These are phyloP conservation scores for Austrolebias charrua DNA, from an alignment of 2,797 vertebrate genomes.

Conservation along the genomic window DNA sequence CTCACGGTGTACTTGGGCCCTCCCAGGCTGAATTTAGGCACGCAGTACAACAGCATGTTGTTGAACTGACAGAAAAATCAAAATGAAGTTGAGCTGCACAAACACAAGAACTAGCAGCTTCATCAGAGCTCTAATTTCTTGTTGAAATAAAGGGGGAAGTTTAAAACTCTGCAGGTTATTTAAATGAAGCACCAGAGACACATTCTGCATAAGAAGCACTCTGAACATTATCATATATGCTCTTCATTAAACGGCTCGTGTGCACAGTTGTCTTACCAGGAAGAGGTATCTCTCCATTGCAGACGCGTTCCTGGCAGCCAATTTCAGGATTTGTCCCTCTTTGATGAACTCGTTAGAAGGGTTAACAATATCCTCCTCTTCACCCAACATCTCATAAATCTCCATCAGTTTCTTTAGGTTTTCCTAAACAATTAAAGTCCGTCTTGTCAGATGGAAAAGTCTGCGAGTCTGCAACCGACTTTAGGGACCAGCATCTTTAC, in stretches of 20 bases:
- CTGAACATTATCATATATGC: conserved; percentile 40
- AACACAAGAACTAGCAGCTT: background rate
- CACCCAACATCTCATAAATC: conserved; percentile 96
- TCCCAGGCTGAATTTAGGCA: conserved; percentile 95
- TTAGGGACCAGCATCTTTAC: conserved; percentile 46
- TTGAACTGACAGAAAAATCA: conserved; percentile 84
- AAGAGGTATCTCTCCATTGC: conserved; percentile 96
- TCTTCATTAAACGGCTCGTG: conserved; percentile 11
- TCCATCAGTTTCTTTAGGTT: conserved; percentile 96
- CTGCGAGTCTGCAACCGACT: background rate
- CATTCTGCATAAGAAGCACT: conserved; percentile 31
- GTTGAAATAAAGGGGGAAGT: background rate
- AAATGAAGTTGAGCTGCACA: background rate
- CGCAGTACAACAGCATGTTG: conserved; percentile 98
- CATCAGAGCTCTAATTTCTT: background rate
- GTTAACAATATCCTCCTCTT: conserved; percentile 96
- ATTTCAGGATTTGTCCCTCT: conserved; percentile 95
- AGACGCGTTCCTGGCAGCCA: conserved; percentile 94
- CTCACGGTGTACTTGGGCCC: conserved; percentile 92
- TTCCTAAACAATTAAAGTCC: conserved; percentile 73
- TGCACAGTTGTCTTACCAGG: conserved; percentile 81
- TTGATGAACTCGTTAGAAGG: conserved; percentile 97
- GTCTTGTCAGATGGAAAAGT: background rate
- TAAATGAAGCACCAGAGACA: conserved; percentile 37
- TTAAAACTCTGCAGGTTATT: conserved; percentile 10